Evolutionary conservation across 1,140 invertebrate species (phyloP).

Genomic region (Caenorhabditis latens): DNA sequence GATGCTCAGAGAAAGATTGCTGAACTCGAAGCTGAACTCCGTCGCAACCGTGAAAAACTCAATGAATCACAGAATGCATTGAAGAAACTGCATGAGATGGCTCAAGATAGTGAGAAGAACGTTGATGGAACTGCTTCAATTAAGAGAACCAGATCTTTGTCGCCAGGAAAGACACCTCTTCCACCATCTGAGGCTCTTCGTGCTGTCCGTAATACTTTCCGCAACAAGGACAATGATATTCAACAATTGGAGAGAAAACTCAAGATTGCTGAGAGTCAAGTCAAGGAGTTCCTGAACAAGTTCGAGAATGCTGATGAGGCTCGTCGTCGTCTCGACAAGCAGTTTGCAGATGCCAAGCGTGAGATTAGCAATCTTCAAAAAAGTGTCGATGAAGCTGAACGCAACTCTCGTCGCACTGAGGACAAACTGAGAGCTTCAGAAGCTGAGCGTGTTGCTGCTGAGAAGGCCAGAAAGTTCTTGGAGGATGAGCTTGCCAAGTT

Average conservation of each 20-base stretch:
- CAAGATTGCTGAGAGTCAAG: slow-evolving; percentile 72
- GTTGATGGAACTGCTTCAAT: slow-evolving; percentile 52
- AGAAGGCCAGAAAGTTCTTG: slow-evolving; percentile 73
- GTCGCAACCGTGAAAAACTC: slow-evolving; percentile 71
- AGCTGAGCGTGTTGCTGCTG: slow-evolving; percentile 70
- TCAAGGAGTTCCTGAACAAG: slow-evolving; percentile 73
- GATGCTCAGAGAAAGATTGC: slow-evolving; percentile 73
- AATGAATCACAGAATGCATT: slow-evolving; percentile 70
- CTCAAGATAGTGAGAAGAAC: slow-evolving; percentile 66
- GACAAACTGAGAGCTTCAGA: slow-evolving; percentile 73
- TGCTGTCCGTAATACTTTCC: slow-evolving; percentile 70
- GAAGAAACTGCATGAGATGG: slow-evolving; percentile 72
- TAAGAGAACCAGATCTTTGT: slow-evolving; percentile 76
- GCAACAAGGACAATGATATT: slow-evolving; percentile 77
- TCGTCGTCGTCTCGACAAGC: slow-evolving; percentile 73
- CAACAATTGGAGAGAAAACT: slow-evolving; percentile 75
- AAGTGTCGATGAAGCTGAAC: slow-evolving; percentile 71
- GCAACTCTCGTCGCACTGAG: slow-evolving; percentile 73
- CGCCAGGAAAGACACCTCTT: slow-evolving; percentile 69
- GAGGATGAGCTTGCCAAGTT: slow-evolving; percentile 75
- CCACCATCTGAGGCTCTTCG: slow-evolving; percentile 75
- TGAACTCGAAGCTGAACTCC: slow-evolving; percentile 74
- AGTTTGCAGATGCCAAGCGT: slow-evolving; percentile 73
- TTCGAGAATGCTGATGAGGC: slow-evolving; percentile 74
- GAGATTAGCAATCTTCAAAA: slow-evolving; percentile 73